phyloP scores from a whole-genome alignment of 2,888 invertebrate species.

The Terebella lapidaria region DNA sequence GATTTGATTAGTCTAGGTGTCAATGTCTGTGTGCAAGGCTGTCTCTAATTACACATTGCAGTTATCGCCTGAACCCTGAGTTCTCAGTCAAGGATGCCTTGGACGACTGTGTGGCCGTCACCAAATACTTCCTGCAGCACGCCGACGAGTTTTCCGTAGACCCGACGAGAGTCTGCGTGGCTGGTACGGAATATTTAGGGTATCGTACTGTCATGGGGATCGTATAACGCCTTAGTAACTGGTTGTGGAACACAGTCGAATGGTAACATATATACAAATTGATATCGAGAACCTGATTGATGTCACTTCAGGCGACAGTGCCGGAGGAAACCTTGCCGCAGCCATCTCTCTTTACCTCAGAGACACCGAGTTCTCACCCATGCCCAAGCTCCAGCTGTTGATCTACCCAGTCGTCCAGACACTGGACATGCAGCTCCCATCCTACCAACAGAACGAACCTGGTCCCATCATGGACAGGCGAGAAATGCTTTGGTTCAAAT shows the following conservation, averaged over 20 bases:
- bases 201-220: too few species aligned
- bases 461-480: not conserved
- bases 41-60: slow-evolving; percentile 4
- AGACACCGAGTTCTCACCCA: slow-evolving; percentile 8
- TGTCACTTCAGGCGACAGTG: slow-evolving; percentile 23
- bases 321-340: slow-evolving; percentile 28
- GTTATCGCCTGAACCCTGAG: slow-evolving; percentile 13
- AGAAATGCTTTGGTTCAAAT: not conserved
- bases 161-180: slow-evolving; percentile 1
- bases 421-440: not conserved
- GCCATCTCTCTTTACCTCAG: slow-evolving; percentile 24
- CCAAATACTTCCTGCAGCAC: slow-evolving; percentile 6
- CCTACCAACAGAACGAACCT: not conserved
- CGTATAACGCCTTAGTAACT: too few species aligned
- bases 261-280: too few species aligned
- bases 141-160: slow-evolving; percentile 7
- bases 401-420: slow-evolving; percentile 6
- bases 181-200: slow-evolving; percentile 6
- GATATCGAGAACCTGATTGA: too few species aligned
- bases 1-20: too few species aligned
- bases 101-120: slow-evolving; percentile 12
- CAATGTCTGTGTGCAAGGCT: not conserved
- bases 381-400: slow-evolving; percentile 20
- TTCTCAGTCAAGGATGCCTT: slow-evolving; percentile 4
- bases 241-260: too few species aligned